A percentile compares a stretch with the other conserved stretches of the same genome.
phyloP scores from a whole-genome alignment of 2,797 vertebrate species.

The Paramormyrops hopkinsi region DNA sequence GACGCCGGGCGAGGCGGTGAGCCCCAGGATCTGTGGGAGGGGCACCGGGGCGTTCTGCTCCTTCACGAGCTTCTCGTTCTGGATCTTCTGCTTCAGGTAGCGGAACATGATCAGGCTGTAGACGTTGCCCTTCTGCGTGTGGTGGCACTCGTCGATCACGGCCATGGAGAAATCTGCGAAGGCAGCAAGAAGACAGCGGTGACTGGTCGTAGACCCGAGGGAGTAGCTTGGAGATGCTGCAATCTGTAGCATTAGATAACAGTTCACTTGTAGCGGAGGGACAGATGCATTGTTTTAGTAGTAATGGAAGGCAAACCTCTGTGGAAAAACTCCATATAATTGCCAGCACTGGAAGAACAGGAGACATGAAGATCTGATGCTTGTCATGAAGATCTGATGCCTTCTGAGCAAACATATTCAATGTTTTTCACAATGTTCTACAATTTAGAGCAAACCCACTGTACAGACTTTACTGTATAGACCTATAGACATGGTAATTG shows the following conservation, averaged over 20 bases:
- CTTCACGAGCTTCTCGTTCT: slow-evolving; percentile 65
- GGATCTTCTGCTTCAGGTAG: slow-evolving; percentile 79
- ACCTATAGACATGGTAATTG: neutral
- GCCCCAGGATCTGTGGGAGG: slow-evolving; percentile 85
- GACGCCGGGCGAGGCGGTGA: slow-evolving; percentile 91
- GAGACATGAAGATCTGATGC: neutral
- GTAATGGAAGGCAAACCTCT: neutral
- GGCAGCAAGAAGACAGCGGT: neutral
- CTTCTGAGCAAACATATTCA: neutral
- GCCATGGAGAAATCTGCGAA: slow-evolving; percentile 79
- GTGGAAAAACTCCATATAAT: neutral
- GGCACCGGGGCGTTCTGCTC: slow-evolving; percentile 52
- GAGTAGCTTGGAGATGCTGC: neutral
- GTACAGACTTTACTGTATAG: neutral
- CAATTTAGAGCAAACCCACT: neutral
- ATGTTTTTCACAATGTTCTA: neutral
- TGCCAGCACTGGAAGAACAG: neutral
- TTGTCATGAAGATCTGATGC: neutral
- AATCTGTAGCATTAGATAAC: neutral
- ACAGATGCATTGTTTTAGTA: neutral
- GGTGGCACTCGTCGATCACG: slow-evolving; percentile 93
- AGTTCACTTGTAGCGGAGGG: neutral
- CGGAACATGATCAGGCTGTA: slow-evolving; percentile 93
- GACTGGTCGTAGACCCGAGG: neutral
- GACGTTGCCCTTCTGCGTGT: slow-evolving; percentile 85